These are phyloP conservation scores for Drosophila kikkawai DNA, from an alignment of 1,140 invertebrate genomes.

Conservation along the genomic window DNA sequence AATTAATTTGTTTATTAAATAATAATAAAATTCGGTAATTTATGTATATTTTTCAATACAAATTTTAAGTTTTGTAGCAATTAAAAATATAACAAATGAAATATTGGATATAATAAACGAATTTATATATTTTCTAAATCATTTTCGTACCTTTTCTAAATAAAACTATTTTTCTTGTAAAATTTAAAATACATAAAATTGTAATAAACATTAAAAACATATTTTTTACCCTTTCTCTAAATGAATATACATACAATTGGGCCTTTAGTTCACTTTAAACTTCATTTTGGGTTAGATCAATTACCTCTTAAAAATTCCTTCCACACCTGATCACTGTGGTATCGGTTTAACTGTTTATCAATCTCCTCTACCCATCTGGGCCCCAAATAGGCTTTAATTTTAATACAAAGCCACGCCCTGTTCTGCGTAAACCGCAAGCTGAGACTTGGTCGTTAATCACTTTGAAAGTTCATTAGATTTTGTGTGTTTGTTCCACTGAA, in stretches of 20 bases:
- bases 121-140: too few relatives aligned
- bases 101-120: too few relatives aligned
- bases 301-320: not conserved
- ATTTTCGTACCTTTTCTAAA: too few relatives aligned
- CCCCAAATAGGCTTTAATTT: slow-evolving; percentile 36
- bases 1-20: too few relatives aligned
- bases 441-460: slow-evolving; percentile 45
- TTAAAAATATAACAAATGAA: too few relatives aligned
- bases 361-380: slow-evolving; percentile 13
- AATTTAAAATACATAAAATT: not conserved
- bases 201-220: not conserved
- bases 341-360: slow-evolving; percentile 22
- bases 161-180: not conserved
- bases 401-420: slow-evolving; percentile 28
- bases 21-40: too few relatives aligned
- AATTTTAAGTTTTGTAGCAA: too few relatives aligned
- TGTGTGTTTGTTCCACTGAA: slow-evolving; percentile 43
- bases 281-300: not conserved
- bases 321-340: slow-evolving; percentile 21
- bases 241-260: too few relatives aligned
- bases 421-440: slow-evolving; percentile 38
- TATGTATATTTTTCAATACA: too few relatives aligned
- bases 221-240: not conserved
- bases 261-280: too few relatives aligned
- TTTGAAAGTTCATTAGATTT: slow-evolving; percentile 71